Evolutionary conservation across 2,797 vertebrate species (phyloP).

Genomic region (Melanotaenia boesemani): DNA sequence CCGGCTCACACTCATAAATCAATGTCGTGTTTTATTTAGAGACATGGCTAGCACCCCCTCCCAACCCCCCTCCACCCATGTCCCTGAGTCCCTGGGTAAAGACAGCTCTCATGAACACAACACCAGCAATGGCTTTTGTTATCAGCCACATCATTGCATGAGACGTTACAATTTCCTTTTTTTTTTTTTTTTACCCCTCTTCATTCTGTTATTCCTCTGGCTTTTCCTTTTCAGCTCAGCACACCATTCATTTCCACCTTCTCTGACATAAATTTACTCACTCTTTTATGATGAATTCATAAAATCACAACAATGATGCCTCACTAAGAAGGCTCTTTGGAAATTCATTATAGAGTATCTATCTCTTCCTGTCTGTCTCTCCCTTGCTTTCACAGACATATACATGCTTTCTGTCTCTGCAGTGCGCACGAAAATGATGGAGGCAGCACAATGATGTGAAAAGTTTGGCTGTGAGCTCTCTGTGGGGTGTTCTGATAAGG

Average conservation of each 20-base stretch:
- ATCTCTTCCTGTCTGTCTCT: conserved; percentile 61
- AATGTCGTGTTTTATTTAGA: conserved; percentile 79
- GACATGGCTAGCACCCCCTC: conserved; percentile 53
- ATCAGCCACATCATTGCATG: conserved; percentile 67
- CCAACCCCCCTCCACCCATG: conserved; percentile 14
- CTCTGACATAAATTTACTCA: conserved; percentile 77
- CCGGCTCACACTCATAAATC: conserved; percentile 73
- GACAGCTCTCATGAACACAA: conserved; percentile 57
- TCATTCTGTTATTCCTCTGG: conserved; percentile 48
- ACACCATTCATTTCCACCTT: conserved; percentile 55
- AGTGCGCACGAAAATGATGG: conserved; percentile 68
- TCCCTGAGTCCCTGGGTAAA: conserved; percentile 41
- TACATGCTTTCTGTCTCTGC: conserved; percentile 46
- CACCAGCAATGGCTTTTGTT: conserved; percentile 58
- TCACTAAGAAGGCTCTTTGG: conserved; percentile 67
- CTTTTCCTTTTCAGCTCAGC: conserved; percentile 62
- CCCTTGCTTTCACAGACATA: conserved; percentile 18
- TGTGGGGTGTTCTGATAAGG: conserved; percentile 78
- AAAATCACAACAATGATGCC: conserved; percentile 71
- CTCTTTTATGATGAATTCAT: conserved; percentile 81
- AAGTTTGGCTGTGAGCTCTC: conserved; percentile 76
- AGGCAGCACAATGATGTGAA: conserved; percentile 71
- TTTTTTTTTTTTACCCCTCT: neutral
- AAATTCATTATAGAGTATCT: conserved; percentile 78
- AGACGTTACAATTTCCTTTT: conserved; percentile 67